Evolutionary conservation across 1,140 invertebrate genomes (phyloP).

Genomic region (Pseudoatta argentina): DNA sequence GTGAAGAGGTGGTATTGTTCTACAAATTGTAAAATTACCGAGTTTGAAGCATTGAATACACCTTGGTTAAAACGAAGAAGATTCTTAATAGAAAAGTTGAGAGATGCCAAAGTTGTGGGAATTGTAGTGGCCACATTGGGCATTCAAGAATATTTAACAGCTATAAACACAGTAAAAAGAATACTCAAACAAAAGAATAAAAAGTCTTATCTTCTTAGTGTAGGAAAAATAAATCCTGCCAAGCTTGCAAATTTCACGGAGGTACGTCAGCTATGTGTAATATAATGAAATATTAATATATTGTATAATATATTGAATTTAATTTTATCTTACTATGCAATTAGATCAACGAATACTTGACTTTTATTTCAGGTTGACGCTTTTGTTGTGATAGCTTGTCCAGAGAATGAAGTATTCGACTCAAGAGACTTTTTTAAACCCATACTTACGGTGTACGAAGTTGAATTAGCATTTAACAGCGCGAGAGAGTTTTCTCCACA

Average conservation of each 20-base stretch:
- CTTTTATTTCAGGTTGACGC: constrained; percentile 91
- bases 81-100: constrained; percentile 95
- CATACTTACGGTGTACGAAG: constrained; percentile 96
- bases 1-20: constrained; percentile 86
- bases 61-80: constrained; percentile 92
- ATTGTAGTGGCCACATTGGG: constrained; percentile 96
- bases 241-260: constrained; percentile 98
- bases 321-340: neutral
- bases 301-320: neutral
- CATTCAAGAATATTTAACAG: constrained; percentile 92
- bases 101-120: constrained; percentile 94
- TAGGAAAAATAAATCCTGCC: constrained; percentile 96
- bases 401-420: constrained; percentile 94
- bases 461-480: constrained; percentile 95
- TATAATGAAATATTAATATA: neutral
- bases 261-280: constrained; percentile 83
- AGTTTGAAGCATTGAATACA: constrained; percentile 84
- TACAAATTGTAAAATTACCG: constrained; percentile 80
- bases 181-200: constrained; percentile 92
- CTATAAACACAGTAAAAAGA: constrained; percentile 92
- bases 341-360: neutral
- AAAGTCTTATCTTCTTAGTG: constrained; percentile 95
- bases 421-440: constrained; percentile 95
- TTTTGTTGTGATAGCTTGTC: constrained; percentile 96
- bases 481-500: constrained; percentile 88